phyloP scores from a whole-genome alignment of 1,140 invertebrate genomes.

The Bathynomus jamesi region DNA sequence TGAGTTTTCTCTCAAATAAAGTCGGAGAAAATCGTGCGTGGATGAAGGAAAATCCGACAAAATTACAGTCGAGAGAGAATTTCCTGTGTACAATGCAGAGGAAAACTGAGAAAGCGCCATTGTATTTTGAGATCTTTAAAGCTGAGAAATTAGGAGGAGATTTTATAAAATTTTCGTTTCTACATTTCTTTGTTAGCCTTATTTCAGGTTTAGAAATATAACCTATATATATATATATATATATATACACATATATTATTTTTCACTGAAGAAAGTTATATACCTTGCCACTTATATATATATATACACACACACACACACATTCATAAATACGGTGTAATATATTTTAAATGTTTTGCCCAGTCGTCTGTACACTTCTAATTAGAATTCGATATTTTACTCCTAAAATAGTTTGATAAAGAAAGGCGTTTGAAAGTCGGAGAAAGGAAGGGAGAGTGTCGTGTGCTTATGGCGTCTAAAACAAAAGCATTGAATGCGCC shows the following conservation, averaged over 20 bases:
- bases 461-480: not conserved
- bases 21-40: not conserved
- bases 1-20: not conserved
- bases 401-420: too few species aligned
- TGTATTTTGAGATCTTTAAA: not conserved
- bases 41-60: not conserved
- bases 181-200: not conserved
- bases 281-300: too few species aligned
- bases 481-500: slow-evolving; percentile 1
- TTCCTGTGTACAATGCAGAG: not conserved
- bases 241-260: too few species aligned
- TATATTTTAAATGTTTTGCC: too few species aligned
- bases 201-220: too few species aligned
- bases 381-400: too few species aligned
- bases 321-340: too few species aligned
- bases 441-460: not conserved
- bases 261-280: too few species aligned
- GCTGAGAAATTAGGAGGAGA: not conserved
- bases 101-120: not conserved
- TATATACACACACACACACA: too few species aligned
- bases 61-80: not conserved
- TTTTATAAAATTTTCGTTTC: not conserved
- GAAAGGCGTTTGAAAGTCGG: not conserved
- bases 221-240: too few species aligned
- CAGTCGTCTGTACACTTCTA: too few species aligned